A percentile compares a stretch with the other conserved stretches of the same genome.
Conservation (phyloP, 2,888 invertebrate species). For the Dromius quadrimaculatus region DNA sequence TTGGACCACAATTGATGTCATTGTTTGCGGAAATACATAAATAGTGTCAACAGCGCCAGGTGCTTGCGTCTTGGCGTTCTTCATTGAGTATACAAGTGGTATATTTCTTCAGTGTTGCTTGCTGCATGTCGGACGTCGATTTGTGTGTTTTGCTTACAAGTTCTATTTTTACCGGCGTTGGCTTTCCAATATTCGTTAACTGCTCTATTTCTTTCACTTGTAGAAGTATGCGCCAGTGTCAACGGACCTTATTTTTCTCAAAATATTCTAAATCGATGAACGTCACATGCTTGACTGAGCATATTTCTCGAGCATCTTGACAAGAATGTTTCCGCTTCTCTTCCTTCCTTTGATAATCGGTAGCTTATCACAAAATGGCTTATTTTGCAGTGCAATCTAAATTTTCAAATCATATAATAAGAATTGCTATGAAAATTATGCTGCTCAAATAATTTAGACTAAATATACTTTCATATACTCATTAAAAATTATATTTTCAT, state of each 20-base stretch:
- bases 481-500: too few relatives aligned
- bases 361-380: too few relatives aligned
- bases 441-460: too few relatives aligned
- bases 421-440: too few relatives aligned
- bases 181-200: conserved; percentile 43
- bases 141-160: background rate
- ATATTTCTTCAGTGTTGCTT: background rate
- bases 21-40: background rate
- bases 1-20: background rate
- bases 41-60: background rate
- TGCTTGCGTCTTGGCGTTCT: background rate
- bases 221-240: conserved; percentile 35
- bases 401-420: too few relatives aligned
- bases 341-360: too few relatives aligned
- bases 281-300: background rate
- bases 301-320: too few relatives aligned
- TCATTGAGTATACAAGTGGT: conserved; percentile 5
- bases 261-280: conserved; percentile 30
- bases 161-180: conserved; percentile 40
- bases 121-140: conserved; percentile 13
- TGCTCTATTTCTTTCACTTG: conserved; percentile 46
- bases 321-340: too few relatives aligned
- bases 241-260: conserved; percentile 13
- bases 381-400: too few relatives aligned
- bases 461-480: too few relatives aligned